phyloP scores from a whole-genome alignment of 1,140 invertebrate genomes.

The Tetragonula clypearis region DNA sequence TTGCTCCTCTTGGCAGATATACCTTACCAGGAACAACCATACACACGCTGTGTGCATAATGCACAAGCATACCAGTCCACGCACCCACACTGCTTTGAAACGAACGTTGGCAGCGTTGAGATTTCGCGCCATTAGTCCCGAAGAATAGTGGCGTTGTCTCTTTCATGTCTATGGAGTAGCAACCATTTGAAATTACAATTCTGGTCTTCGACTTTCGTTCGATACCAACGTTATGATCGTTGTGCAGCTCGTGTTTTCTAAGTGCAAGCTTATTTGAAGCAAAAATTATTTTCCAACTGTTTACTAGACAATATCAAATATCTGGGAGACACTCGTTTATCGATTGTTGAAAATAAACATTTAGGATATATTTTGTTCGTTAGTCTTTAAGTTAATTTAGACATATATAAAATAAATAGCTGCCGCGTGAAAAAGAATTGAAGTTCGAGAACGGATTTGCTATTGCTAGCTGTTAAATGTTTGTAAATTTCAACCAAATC shows the following conservation, averaged over 20 bases:
- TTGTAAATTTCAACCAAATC: background rate
- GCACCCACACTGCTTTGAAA: background rate
- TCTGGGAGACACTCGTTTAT: too few relatives aligned
- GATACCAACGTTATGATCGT: constrained; percentile 23
- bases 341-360: too few relatives aligned
- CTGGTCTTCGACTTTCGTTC: background rate
- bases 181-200: constrained; percentile 48
- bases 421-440: too few relatives aligned
- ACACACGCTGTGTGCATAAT: constrained; percentile 24
- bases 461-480: background rate
- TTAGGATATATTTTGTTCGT: too few relatives aligned
- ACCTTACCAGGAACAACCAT: constrained; percentile 31
- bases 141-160: constrained; percentile 26
- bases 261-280: too few relatives aligned
- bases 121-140: constrained; percentile 38
- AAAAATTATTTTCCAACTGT: too few relatives aligned
- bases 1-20: constrained; percentile 13
- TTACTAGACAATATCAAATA: too few relatives aligned
- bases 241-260: background rate
- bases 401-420: too few relatives aligned
- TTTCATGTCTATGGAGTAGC: constrained; percentile 32
- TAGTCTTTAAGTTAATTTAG: too few relatives aligned
- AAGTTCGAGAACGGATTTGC: background rate
- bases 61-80: constrained; percentile 31
- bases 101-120: background rate